Evolutionary conservation across 1,140 invertebrate genomes (phyloP).

Genomic region (Lepidurus apus): DNA sequence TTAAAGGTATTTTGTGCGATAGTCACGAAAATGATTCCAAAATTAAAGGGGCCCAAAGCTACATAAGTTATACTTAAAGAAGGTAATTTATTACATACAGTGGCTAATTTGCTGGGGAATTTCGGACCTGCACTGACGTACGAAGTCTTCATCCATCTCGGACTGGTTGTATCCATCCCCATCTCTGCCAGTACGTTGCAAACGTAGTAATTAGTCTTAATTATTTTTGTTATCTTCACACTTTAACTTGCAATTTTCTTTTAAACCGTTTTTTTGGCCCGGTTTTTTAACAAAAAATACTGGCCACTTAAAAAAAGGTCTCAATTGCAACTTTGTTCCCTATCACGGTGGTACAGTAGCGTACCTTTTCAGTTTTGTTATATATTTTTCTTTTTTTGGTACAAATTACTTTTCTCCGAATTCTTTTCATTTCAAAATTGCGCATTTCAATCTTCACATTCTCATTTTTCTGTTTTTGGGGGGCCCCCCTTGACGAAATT

Average conservation of each 20-base stretch:
- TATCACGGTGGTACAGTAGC: no score
- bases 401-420: slow-evolving; percentile 28
- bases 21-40: no score
- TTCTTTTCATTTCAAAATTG: slow-evolving; percentile 27
- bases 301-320: no score
- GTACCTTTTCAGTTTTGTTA: no score
- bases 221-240: background rate
- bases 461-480: slow-evolving; percentile 33
- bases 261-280: slow-evolving; percentile 12
- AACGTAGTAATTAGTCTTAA: background rate
- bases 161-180: slow-evolving; percentile 83
- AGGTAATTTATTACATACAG: slow-evolving; percentile 53
- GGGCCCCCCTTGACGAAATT: slow-evolving; percentile 41
- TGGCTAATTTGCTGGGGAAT: slow-evolving; percentile 82
- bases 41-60: background rate
- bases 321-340: no score
- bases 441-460: slow-evolving; percentile 33
- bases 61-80: background rate
- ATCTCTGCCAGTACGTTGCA: slow-evolving; percentile 73
- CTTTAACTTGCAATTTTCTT: background rate
- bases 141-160: slow-evolving; percentile 85
- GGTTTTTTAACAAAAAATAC: slow-evolving; percentile 4
- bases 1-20: background rate
- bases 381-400: slow-evolving; percentile 19
- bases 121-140: slow-evolving; percentile 86